Base-by-base conservation (phyloP, 2,113 vertebrate species). In the Nerophis lumbriciformis region DNA sequence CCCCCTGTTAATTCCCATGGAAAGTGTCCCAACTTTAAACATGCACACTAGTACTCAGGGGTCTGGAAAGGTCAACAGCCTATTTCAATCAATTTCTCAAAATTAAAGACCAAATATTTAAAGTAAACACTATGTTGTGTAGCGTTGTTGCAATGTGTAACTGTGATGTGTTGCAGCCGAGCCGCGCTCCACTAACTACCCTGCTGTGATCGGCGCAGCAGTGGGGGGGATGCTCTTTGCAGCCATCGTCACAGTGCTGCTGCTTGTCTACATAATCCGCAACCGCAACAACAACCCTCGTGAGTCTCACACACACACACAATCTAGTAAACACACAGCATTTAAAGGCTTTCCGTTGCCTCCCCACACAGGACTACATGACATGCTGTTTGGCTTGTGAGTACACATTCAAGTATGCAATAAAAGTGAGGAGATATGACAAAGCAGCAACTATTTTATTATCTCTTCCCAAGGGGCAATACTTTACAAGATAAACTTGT, bases 381-480 rank as follows among this genome's bases (percentile, higher is more conserved):
- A 93, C 72, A 67, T 93, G 77, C 78, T 94, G 78, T 93, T 94
- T 84, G 90, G 92, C 85, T 72, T 72, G 93, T 93, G 83, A 90
- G 93, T 91, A 84, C 66, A 19, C 8, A 1, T 38, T 21, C 6
- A n/a, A 21, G 44, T 8, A 53, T 28, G 28, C 28, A 28, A 28
- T 28, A 28, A 28, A 28, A 28, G 28, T 28, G 28, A 28, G 28
- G 28, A 3, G 28, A 28, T 61, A 44, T 36, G 15, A 16, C 16
- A 52, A 19, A 36, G 6, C 49, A 60, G 8, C 6, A 48, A 48
- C 50, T n/a, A 21, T n/a, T 16, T 9, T 7, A n/a, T 5, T n/a
- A 52, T 9, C 5, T 42, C 39, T 42, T 42, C 39, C 7, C 39
- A 42, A 42, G 39, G 39, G 39, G 7, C 39, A 42, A 42, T 42